Base-by-base conservation (phyloP, 2,888 invertebrate genomes). In the Polylopha cassiicola region DNA sequence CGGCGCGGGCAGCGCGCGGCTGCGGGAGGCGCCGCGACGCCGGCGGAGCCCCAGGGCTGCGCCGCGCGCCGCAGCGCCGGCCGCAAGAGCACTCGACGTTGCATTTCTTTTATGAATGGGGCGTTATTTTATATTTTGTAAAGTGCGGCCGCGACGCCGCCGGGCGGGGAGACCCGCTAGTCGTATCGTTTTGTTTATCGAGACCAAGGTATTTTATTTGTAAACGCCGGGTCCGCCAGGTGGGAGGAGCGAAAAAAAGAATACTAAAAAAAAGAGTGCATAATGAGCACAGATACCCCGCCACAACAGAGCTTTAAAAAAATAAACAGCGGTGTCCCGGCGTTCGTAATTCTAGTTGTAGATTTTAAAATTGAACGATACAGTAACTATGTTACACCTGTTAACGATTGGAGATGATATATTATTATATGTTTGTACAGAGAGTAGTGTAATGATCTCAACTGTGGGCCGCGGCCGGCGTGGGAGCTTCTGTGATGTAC, bases 401-500 rank as follows among this genome's bases (percentile, higher is more conserved):
- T 80, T 80, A 68, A 70, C 57, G 61, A 74, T 79, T 77, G 72
- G 73, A 75, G 32, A 76, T 66, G 76, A n/a, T n/a, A n/a, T n/a
- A n/a, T n/a, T 53, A 74, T 78, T 78, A 78, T 78, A 79, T 78
- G 78, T 74, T 75, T 78, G 76, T 77, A 79, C 73, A 80, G 79
- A 78, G 61, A 72, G 58, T 78, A 75, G 69, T 67, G 63, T 76
- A 71, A 68, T 81, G 82, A 82, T 82, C 82, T 82, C 82, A 81
- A 74, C 78, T 78, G 82, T 75, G 79, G 75, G 60, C 63, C 59
- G 54, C 63, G 52, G 61, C 59, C 58, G 63, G 61, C 65, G 61
- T 60, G 65, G 67, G 73, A 74, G 71, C 67, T 78, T 78, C 82
- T 85, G 85, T 85, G 81, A 86, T 86, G 84, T 85, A 85, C 84